phyloP scores from a whole-genome alignment of 2,797 vertebrate species.

The Girardinus metallicus region DNA sequence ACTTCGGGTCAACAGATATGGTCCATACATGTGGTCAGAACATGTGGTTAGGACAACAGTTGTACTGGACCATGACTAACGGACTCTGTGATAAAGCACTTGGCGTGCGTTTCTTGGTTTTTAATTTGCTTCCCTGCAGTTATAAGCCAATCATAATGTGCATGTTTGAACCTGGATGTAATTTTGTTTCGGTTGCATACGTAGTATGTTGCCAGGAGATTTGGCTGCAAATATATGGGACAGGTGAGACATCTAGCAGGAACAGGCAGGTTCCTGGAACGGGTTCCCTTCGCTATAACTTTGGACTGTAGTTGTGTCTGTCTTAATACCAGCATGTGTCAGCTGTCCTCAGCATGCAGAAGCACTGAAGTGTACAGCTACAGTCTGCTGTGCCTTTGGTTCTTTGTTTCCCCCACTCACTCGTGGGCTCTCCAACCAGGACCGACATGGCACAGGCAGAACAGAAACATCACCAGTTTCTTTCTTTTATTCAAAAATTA shows the following conservation, averaged over 20 bases:
- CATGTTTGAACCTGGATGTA: constrained; percentile 30
- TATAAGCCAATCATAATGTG: constrained; percentile 22
- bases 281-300: constrained; percentile 56
- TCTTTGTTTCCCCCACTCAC: constrained; percentile 59
- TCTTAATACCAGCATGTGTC: constrained; percentile 81
- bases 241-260: constrained; percentile 79
- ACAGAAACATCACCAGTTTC: constrained; percentile 48
- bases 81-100: constrained; percentile 32
- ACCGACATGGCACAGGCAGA: constrained; percentile 60
- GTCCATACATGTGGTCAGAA: constrained; percentile 74
- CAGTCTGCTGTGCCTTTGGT: constrained; percentile 78
- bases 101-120: neutral
- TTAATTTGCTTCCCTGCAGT: constrained; percentile 4
- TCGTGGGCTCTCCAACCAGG: constrained; percentile 54
- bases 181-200: constrained; percentile 58
- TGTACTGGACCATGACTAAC: constrained; percentile 64
- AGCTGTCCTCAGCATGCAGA: constrained; percentile 82
- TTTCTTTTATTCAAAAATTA: constrained; percentile 73
- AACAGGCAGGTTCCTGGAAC: constrained; percentile 72
- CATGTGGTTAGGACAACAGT: constrained; percentile 75
- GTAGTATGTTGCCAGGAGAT: constrained; percentile 44
- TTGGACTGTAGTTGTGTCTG: constrained; percentile 75
- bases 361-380: constrained; percentile 82
- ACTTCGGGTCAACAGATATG: constrained; percentile 75
- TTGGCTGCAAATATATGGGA: constrained; percentile 67